phyloP scores from a whole-genome alignment of 2,888 invertebrate genomes.

The Eueremaeus valkanovi region DNA sequence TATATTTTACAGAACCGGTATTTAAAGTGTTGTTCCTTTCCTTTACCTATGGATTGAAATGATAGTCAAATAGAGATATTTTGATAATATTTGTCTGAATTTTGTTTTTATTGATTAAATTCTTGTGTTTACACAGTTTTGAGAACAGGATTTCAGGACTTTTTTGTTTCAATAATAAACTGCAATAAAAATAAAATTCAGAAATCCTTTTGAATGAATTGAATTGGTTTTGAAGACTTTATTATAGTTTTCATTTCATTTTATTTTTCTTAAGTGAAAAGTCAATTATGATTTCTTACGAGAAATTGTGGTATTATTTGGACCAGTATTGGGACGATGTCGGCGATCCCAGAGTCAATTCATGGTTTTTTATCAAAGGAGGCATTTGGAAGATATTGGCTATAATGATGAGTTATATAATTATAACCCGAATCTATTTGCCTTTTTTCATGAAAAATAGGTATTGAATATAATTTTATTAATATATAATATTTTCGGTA shows the following conservation, averaged over 20 bases:
- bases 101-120: neutral
- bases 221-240: too few species aligned
- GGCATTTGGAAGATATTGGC: slow-evolving; percentile 32
- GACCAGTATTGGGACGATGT: slow-evolving; percentile 37
- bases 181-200: too few species aligned
- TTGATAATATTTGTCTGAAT: neutral
- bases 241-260: too few species aligned
- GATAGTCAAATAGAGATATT: neutral
- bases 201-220: too few species aligned
- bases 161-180: too few species aligned
- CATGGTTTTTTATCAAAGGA: slow-evolving; percentile 14
- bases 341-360: slow-evolving; percentile 28
- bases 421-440: neutral
- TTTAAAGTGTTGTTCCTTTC: neutral
- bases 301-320: slow-evolving; percentile 19
- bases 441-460: slow-evolving; percentile 31
- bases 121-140: too few species aligned
- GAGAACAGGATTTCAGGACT: too few species aligned
- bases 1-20: too few species aligned
- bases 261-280: too few species aligned
- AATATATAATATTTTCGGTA: too few species aligned
- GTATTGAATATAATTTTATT: too few species aligned
- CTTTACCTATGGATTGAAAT: neutral
- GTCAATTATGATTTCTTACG: neutral
- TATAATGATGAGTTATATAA: slow-evolving; percentile 5